phyloP scores from a whole-genome alignment of 2,113 vertebrate species.

The Panthera leo region DNA sequence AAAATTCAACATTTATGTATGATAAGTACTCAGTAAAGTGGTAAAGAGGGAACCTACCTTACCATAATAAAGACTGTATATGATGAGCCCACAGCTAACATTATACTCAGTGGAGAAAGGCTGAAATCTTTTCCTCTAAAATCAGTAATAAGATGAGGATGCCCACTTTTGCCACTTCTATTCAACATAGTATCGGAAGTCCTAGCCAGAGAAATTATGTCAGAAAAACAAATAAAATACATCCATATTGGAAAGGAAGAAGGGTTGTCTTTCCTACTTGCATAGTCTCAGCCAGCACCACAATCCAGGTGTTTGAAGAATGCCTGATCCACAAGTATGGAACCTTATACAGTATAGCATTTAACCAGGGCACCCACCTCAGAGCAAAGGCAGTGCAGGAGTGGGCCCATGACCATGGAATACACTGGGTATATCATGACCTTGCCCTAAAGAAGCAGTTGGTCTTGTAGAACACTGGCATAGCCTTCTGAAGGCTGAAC shows the following conservation, averaged over 20 bases:
- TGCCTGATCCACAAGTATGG: not conserved
- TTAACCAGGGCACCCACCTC: not conserved
- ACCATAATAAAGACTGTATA: too few relatives aligned
- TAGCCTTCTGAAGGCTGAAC: not conserved
- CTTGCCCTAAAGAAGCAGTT: not conserved
- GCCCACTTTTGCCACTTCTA: too few relatives aligned
- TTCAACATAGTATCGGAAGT: too few relatives aligned
- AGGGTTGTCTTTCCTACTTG: not conserved
- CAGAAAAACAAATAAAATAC: too few relatives aligned
- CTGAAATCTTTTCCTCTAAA: too few relatives aligned
- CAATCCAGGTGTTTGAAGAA: not conserved
- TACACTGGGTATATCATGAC: not conserved
- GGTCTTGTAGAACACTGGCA: not conserved
- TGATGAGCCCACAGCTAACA: not conserved
- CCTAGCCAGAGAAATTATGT: too few relatives aligned
- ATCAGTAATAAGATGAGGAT: too few relatives aligned
- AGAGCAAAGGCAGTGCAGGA: not conserved
- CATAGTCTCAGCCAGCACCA: not conserved
- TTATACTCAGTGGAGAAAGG: not conserved
- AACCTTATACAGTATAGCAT: not conserved
- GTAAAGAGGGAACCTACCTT: not conserved
- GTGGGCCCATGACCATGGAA: not conserved
- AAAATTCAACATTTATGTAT: not conserved
- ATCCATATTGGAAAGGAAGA: too few relatives aligned
- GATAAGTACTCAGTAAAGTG: not conserved